phyloP scores from a whole-genome alignment of 1,140 invertebrate genomes.

The Hestina assimilis region DNA sequence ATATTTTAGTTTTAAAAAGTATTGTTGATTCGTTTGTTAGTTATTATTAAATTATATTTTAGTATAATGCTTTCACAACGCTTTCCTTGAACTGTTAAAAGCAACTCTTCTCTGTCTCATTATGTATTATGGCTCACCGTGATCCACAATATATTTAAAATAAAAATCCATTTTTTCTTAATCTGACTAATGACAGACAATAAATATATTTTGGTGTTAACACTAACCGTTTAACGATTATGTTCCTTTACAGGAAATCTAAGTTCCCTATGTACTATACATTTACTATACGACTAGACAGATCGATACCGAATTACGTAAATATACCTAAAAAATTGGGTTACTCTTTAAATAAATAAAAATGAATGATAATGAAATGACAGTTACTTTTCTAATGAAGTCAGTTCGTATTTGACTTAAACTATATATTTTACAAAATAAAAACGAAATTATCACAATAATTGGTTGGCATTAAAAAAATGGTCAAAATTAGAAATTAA shows the following conservation, averaged over 20 bases:
- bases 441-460: background rate
- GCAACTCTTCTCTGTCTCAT: no score
- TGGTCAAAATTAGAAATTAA: constrained; percentile 18
- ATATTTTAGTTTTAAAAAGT: no score
- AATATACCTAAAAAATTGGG: background rate
- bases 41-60: no score
- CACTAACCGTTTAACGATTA: constrained; percentile 10
- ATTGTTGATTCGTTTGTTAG: no score
- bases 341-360: background rate
- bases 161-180: no score
- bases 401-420: background rate
- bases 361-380: background rate
- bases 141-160: background rate
- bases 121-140: background rate
- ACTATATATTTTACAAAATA: background rate
- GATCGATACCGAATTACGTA: constrained; percentile 1
- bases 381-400: background rate
- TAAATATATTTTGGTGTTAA: background rate
- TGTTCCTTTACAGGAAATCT: background rate
- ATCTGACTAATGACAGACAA: no score
- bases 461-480: background rate
- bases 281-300: constrained; percentile 6
- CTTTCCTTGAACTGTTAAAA: no score
- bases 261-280: constrained; percentile 3
- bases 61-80: no score